These are phyloP conservation scores for Hippocampus kuda DNA, from an alignment of 2,797 vertebrate genomes.

Conservation along the genomic window DNA sequence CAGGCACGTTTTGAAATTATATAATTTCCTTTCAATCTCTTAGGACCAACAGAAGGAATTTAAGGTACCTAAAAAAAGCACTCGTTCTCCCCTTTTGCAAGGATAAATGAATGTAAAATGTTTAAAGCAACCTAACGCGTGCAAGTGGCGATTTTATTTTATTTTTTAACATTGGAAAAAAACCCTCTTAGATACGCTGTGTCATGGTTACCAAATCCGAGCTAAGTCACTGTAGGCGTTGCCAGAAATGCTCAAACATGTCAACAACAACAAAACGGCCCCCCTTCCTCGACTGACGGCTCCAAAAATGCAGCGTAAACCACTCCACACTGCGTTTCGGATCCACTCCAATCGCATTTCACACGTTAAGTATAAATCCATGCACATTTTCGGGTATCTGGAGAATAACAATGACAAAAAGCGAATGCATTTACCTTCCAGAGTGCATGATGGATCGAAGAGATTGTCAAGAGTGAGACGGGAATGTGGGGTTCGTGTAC, in stretches of 20 bases:
- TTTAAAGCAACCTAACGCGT: background rate
- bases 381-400: background rate
- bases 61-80: background rate
- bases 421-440: conserved; percentile 38
- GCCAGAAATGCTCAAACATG: background rate
- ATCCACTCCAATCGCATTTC: background rate
- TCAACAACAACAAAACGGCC: background rate
- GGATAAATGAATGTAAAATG: background rate
- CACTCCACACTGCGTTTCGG: conserved; percentile 6
- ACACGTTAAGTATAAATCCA: background rate
- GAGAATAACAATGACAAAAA: conserved; percentile 1
- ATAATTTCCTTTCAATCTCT: no score
- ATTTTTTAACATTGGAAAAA: background rate
- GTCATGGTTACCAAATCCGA: conserved; percentile 7
- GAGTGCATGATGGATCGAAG: conserved; percentile 38
- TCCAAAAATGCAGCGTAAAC: background rate
- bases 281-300: background rate
- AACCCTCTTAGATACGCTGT: background rate
- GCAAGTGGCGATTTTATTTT: background rate
- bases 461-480: conserved; percentile 14
- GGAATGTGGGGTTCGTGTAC: conserved; percentile 7
- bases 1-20: no score
- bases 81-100: background rate
- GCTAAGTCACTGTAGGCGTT: conserved; percentile 2
- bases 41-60: no score